Evolutionary conservation across 2,113 vertebrate genomes (phyloP).

Genomic region (Prolemur simus): DNA sequence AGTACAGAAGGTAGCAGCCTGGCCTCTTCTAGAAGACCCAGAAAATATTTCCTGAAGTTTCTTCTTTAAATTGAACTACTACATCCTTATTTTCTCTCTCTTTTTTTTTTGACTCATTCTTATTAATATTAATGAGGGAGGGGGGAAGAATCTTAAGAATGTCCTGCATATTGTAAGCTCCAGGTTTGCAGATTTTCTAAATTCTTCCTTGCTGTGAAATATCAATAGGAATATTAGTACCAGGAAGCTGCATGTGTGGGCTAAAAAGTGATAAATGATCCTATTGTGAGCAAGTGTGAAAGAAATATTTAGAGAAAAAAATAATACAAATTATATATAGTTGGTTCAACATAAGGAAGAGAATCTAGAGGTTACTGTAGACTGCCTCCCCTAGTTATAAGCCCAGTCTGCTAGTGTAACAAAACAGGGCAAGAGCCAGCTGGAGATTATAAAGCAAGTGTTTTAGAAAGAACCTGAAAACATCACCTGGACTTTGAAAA

Average conservation of each 20-base stretch:
- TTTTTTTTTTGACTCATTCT: background rate
- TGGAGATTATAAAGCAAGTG: background rate
- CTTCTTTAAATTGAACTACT: conserved; percentile 35
- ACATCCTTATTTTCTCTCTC: conserved; percentile 14
- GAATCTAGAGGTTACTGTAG: background rate
- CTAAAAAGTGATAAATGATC: conserved; percentile 29
- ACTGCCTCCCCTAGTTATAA: background rate
- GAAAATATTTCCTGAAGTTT: conserved; percentile 9
- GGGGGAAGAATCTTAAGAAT: background rate
- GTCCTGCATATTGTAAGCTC: background rate
- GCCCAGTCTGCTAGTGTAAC: background rate
- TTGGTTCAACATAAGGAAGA: conserved; percentile 20
- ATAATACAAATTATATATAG: conserved; percentile 16
- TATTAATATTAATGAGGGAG: background rate
- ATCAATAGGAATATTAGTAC: background rate
- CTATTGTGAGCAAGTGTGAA: background rate
- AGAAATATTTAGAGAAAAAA: conserved; percentile 24
- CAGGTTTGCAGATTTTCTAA: conserved; percentile 14
- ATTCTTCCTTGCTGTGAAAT: background rate
- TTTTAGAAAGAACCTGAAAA: conserved; percentile 49
- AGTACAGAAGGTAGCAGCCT: background rate
- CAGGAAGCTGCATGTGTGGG: background rate
- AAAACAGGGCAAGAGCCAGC: background rate
- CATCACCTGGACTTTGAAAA: background rate
- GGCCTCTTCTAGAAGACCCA: background rate